Percentiles rank a stretch among this genome's conserved stretches.
phyloP scores from a whole-genome alignment of 2,113 vertebrate genomes.

The Stercorarius parasiticus region DNA sequence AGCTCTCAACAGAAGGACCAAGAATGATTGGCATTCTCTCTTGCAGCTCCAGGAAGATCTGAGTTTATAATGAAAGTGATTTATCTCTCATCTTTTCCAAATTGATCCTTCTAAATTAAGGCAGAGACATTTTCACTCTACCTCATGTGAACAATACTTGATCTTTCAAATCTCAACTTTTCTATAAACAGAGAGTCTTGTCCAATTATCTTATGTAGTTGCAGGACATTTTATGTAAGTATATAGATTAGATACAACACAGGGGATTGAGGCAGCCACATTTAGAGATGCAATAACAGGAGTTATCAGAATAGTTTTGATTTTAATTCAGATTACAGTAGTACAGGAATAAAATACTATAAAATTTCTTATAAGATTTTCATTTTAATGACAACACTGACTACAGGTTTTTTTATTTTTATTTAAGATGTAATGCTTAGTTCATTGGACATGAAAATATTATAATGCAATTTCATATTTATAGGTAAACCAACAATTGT shows the following conservation, averaged over 20 bases:
- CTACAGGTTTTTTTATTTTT: not conserved
- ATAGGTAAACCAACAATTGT: not conserved
- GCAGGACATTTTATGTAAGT: conserved; percentile 16
- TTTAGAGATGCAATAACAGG: not conserved
- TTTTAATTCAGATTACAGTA: not conserved
- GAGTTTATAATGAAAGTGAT: conserved; percentile 57
- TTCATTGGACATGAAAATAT: not conserved
- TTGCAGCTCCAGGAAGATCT: not conserved
- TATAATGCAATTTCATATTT: not conserved
- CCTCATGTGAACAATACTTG: conserved; percentile 33
- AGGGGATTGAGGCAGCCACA: not conserved
- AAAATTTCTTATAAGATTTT: not conserved
- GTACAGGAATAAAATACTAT: not conserved
- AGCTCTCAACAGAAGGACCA: conserved; percentile 26
- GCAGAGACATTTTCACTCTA: conserved; percentile 48
- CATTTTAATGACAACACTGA: not conserved
- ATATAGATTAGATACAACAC: not conserved
- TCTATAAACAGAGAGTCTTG: not conserved
- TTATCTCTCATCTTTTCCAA: conserved; percentile 58
- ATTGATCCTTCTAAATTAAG: conserved; percentile 62
- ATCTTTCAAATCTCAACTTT: conserved; percentile 40
- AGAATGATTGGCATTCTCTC: conserved; percentile 46
- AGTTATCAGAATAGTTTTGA: not conserved
- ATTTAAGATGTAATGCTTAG: not conserved
- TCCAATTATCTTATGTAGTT: conserved; percentile 19